Base-by-base conservation (phyloP, 1,140 invertebrate species). In the Cyrtorhinus lividipennis region DNA sequence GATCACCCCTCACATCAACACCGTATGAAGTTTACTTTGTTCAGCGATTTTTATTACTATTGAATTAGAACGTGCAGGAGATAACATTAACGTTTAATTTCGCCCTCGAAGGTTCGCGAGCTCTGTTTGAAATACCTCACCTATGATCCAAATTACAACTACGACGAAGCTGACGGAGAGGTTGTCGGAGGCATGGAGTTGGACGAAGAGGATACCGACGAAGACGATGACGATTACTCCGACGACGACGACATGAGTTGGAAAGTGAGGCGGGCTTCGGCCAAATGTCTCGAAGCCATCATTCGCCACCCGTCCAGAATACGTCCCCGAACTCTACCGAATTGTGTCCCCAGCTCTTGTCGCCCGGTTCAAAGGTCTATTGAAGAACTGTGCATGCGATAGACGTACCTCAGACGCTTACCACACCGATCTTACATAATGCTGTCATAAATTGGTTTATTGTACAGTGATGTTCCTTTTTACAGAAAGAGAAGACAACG, bases 201-300 rank as follows among this genome's bases (percentile, higher is more conserved):
- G 20, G 85, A 85, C 67, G 84, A 88, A 30, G 84, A 87, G 63
- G 82, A 81, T 30, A 83, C 88, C 15, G 84, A 88, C 63, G 87
- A 81, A 46, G 85, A 85, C 46, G 83, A 88, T 62, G 87, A 85
- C 48, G 92, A 94, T 66, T 98, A 97, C 72, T 96, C 92, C 38
- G 95, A 98, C 74, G 95, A 98, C 76, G 97, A 99, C 73, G 97
- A 99, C 73, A 95, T 99, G 88, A 95, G 92, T 63, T 99, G 97
- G 96, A 99, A 99, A 79, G 87, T 64, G 15, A 79, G 97, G 57
- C 80, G 96, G 53, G 88, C 95, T 2, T 90, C 95, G 27, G 95
- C 96, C 0, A 99, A 99, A 76, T 98, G 95, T 73, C 76, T 99
- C 2, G 94, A 98, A 75, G 91, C 94, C 8, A 83, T 98, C 20